These are phyloP conservation scores for Leptonema lineaticorne DNA, from an alignment of 1,140 invertebrate genomes.

Conservation along the genomic window DNA sequence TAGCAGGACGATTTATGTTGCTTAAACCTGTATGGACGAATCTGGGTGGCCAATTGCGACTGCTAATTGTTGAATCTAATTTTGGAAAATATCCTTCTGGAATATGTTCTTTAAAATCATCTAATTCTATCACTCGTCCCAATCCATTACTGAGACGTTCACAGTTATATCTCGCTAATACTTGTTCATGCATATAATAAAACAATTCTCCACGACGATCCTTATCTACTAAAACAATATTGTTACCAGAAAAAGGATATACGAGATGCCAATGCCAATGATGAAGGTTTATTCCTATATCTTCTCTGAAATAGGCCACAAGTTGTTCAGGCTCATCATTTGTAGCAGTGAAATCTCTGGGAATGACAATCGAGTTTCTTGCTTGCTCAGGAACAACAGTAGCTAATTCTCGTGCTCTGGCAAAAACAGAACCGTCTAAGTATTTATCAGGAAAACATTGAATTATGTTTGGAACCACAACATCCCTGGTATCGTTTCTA, in stretches of 20 bases:
- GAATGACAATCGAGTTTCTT: slow-evolving; percentile 68
- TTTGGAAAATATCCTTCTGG: slow-evolving; percentile 73
- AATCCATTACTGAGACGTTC: slow-evolving; percentile 67
- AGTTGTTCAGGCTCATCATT: slow-evolving; percentile 73
- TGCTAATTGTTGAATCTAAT: slow-evolving; percentile 64
- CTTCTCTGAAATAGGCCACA: slow-evolving; percentile 73
- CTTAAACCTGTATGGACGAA: slow-evolving; percentile 60
- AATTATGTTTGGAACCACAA: slow-evolving; percentile 68
- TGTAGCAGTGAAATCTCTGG: slow-evolving; percentile 70
- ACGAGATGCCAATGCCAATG: slow-evolving; percentile 87
- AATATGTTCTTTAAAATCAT: slow-evolving; percentile 64
- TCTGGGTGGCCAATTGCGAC: slow-evolving; percentile 42
- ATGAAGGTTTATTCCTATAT: slow-evolving; percentile 71
- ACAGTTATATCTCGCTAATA: slow-evolving; percentile 68
- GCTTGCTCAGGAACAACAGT: slow-evolving; percentile 63
- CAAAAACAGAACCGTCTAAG: slow-evolving; percentile 70
- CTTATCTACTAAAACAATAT: slow-evolving; percentile 62
- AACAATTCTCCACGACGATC: slow-evolving; percentile 74
- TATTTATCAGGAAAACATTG: slow-evolving; percentile 78
- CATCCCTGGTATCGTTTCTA: slow-evolving; percentile 68
- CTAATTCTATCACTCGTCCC: slow-evolving; percentile 58
- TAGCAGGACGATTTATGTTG: slow-evolving; percentile 66
- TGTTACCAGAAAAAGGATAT: slow-evolving; percentile 66
- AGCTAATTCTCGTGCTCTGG: slow-evolving; percentile 65
- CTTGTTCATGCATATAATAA: slow-evolving; percentile 78